phyloP scores from a whole-genome alignment of 2,888 invertebrate genomes.

The Nesidiocoris tenuis region DNA sequence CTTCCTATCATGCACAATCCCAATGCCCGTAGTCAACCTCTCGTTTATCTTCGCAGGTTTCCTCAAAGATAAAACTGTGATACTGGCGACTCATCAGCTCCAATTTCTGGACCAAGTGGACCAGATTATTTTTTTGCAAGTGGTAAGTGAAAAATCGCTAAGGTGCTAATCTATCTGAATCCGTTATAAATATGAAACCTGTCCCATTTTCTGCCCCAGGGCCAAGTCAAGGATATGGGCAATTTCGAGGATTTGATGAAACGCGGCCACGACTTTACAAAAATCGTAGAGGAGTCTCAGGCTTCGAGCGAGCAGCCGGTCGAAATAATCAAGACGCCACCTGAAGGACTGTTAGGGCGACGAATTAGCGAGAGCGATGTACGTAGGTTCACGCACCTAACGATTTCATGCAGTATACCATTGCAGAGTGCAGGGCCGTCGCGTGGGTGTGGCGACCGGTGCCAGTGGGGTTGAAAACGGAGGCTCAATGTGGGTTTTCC shows the following conservation, averaged over 20 bases:
- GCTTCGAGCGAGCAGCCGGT: background rate
- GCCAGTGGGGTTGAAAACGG: too few species aligned
- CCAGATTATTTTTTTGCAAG: constrained; percentile 63
- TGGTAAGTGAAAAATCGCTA: constrained; percentile 9
- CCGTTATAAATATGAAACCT: background rate
- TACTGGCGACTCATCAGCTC: constrained; percentile 81
- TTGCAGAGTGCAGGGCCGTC: background rate
- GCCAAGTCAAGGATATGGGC: constrained; percentile 37
- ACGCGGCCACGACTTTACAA: constrained; percentile 36
- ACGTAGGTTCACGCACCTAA: background rate
- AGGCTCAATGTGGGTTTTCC: too few species aligned
- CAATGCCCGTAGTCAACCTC: too few species aligned
- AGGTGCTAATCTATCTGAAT: background rate
- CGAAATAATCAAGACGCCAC: background rate
- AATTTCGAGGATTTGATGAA: constrained; percentile 31
- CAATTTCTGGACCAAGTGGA: constrained; percentile 72
- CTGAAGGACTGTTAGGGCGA: background rate
- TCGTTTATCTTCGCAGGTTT: constrained; percentile 55
- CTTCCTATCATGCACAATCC: too few species aligned
- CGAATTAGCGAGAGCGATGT: constrained; percentile 28
- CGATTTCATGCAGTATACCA: background rate
- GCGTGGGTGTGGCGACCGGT: too few species aligned
- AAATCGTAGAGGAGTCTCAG: constrained; percentile 29
- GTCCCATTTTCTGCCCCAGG: constrained; percentile 20
- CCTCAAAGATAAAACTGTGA: constrained; percentile 66